Base-by-base conservation (phyloP, 2,888 invertebrate genomes). In the Trichacis sp. region DNA sequence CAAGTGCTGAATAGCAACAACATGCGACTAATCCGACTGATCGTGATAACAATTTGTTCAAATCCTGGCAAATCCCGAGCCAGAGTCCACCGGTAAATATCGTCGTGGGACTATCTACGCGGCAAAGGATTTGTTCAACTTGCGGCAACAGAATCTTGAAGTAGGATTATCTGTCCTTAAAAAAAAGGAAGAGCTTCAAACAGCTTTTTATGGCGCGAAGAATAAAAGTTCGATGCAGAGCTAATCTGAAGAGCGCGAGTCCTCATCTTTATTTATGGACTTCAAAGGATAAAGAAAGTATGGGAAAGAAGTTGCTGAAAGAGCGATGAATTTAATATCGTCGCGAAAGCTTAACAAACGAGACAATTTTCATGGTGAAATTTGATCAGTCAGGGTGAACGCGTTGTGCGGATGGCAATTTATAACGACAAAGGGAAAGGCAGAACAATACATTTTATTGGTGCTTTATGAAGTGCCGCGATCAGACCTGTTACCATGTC, bases 51-150 rank as follows among this genome's bases (percentile, higher is more conserved):
- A 60, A 63, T 67, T 63, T 67, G 63, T 67, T 57, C 57, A 67
- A 67, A 67, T 67, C 67, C 67, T 43, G 46, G 5, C 30, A 67
- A 67, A 67, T 67, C 67, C 67, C 62, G 58, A 62, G 66, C 48
- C 49, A 60, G 45, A 50, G 55, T 67, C 66, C 59, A 55, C 52
- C 24, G 33, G 55, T 66, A 62, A 66, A 62, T 49, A 49, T 46
- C 47, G 5, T 48, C 57, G 4, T 20, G 62, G 56, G 62, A 59
- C 56, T 49, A 56, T 67, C 56, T 59, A 47, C 55, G 20, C 18
- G 53, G 46, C 47, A 18, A 59, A 59, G 62, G 62, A 67, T 59
- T 59, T 53, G 55, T 59, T 46, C 48, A 55, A 51, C 50, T 48
- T 4, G 20, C 47, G 50, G 9, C 19, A 18, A 6, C 18, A 18